These are phyloP conservation scores for Sigmodon hispidus DNA, from an alignment of 2,113 vertebrate genomes.

Conservation along the genomic window DNA sequence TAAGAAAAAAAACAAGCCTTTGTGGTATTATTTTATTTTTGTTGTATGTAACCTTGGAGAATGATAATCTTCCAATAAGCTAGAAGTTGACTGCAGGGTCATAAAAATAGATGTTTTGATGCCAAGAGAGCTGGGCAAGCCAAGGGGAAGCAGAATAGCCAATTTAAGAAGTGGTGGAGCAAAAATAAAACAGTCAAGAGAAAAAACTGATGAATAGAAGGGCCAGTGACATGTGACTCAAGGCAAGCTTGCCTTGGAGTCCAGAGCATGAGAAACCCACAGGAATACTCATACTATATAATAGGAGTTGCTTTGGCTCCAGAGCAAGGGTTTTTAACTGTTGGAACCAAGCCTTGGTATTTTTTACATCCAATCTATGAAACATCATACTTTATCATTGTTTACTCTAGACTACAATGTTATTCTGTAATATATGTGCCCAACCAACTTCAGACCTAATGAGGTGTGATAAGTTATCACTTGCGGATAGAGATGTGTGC, in stretches of 20 bases:
- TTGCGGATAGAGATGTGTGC: not conserved
- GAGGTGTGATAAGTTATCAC: not conserved
- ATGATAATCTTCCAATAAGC: conserved; percentile 20
- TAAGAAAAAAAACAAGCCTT: not conserved
- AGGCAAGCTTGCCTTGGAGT: not conserved
- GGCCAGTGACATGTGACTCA: not conserved
- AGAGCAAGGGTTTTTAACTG: not conserved
- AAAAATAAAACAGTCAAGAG: not conserved
- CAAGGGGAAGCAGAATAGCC: not conserved
- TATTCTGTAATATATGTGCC: not conserved
- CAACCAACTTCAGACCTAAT: not conserved
- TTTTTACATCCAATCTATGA: not conserved
- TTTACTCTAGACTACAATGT: not conserved
- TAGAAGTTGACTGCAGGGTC: not conserved
- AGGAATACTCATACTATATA: not conserved
- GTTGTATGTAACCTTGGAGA: not conserved
- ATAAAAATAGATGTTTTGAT: conserved; percentile 3
- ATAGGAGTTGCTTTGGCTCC: not conserved
- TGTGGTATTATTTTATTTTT: conserved; percentile 2
- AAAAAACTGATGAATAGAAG: not conserved
- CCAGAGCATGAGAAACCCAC: not conserved
- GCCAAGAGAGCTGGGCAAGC: not conserved
- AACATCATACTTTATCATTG: not conserved
- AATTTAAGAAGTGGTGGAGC: not conserved
- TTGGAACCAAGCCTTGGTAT: not conserved